These are phyloP conservation scores for Simalia tracyae DNA, from an alignment of 2,797 vertebrate species.

Conservation along the genomic window DNA sequence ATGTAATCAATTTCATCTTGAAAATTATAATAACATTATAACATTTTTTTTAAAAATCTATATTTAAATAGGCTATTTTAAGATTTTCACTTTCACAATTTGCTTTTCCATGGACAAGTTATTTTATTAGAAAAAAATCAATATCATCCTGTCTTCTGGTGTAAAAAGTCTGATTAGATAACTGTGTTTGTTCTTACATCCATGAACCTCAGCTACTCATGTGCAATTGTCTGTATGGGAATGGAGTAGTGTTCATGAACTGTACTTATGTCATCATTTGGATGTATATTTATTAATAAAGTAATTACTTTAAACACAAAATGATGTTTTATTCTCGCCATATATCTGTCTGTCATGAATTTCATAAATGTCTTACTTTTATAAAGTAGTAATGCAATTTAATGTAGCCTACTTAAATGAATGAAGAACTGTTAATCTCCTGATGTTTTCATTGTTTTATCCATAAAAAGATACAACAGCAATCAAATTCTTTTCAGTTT, in stretches of 20 bases:
- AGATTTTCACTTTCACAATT: constrained; percentile 64
- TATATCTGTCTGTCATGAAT: background rate
- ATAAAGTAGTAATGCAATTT: background rate
- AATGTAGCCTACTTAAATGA: background rate
- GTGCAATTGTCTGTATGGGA: constrained; percentile 83
- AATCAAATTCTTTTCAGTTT: background rate
- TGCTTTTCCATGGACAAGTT: constrained; percentile 71
- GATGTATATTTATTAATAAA: constrained; percentile 86
- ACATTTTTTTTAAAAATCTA: constrained; percentile 48
- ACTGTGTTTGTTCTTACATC: constrained; percentile 81
- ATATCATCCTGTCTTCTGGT: constrained; percentile 77
- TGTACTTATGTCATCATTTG: constrained; percentile 82
- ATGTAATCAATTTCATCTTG: constrained; percentile 56
- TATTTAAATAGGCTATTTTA: constrained; percentile 64
- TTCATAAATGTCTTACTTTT: background rate
- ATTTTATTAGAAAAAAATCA: constrained; percentile 65
- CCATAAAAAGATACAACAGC: background rate
- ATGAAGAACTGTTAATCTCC: background rate
- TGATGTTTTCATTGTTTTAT: background rate
- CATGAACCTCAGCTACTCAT: constrained; percentile 82
- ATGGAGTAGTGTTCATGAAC: constrained; percentile 83
- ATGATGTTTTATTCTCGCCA: constrained; percentile 13
- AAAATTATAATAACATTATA: constrained; percentile 53
- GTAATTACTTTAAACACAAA: constrained; percentile 75
- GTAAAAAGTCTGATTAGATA: constrained; percentile 81